Evolutionary conservation across 2,888 invertebrate genomes (phyloP).

Genomic region (Stenchaetothrips biformis): DNA sequence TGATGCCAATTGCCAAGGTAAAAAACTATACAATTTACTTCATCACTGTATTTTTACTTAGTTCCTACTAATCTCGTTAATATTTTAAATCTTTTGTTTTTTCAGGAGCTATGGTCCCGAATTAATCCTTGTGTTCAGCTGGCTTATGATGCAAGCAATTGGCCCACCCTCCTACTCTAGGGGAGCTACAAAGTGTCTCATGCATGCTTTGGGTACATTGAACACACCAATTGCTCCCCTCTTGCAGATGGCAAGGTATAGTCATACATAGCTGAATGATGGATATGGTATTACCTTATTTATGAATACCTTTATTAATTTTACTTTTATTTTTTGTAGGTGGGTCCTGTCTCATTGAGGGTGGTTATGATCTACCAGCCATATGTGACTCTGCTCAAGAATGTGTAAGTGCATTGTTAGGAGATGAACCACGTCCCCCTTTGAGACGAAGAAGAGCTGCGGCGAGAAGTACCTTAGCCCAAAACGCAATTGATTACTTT

Average conservation of each 20-base stretch:
- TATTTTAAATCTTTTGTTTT: constrained; percentile 23
- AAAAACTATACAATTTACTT: background rate
- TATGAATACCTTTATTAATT: constrained; percentile 1
- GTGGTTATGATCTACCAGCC: constrained; percentile 93
- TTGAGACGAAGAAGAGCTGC: constrained; percentile 70
- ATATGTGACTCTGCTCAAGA: constrained; percentile 97
- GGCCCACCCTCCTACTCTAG: constrained; percentile 93
- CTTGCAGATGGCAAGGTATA: constrained; percentile 75
- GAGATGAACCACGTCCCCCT: constrained; percentile 70
- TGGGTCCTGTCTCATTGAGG: constrained; percentile 90
- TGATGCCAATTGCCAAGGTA: constrained; percentile 89
- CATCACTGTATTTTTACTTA: constrained; percentile 2
- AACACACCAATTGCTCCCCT: constrained; percentile 87
- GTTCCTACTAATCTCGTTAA: background rate
- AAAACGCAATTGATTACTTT: constrained; percentile 79
- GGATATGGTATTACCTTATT: background rate
- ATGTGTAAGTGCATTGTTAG: constrained; percentile 88
- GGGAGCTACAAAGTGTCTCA: constrained; percentile 93
- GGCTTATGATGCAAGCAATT: constrained; percentile 95
- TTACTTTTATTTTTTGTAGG: constrained; percentile 43
- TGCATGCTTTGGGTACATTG: constrained; percentile 94
- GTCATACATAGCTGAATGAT: constrained; percentile 19
- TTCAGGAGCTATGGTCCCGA: constrained; percentile 81
- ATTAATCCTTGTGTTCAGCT: constrained; percentile 90
- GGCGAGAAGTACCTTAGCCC: constrained; percentile 72